These are phyloP conservation scores for Syngnathus rostellatus DNA, from an alignment of 2,797 vertebrate genomes.

Conservation along the genomic window DNA sequence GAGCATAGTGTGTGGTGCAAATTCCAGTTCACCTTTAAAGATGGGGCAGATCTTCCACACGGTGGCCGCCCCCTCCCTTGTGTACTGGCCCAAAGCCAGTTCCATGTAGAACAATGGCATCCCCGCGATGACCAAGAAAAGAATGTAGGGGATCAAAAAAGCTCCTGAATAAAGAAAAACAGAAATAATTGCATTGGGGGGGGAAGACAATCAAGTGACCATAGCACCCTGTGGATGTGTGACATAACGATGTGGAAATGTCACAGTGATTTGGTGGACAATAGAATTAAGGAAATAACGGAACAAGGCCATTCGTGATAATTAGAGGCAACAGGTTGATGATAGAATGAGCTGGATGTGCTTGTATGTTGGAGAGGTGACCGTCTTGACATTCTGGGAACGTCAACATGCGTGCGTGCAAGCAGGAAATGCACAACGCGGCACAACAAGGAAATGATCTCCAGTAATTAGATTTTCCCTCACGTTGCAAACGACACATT, in stretches of 20 bases:
- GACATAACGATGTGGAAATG: constrained; percentile 3
- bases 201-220: constrained; percentile 1
- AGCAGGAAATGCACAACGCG: constrained; percentile 24
- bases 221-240: constrained; percentile 4
- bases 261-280: neutral
- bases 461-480: constrained; percentile 36
- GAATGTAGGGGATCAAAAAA: constrained; percentile 94
- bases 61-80: constrained; percentile 94
- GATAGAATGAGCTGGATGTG: neutral
- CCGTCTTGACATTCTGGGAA: constrained; percentile 22
- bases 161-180: constrained; percentile 72
- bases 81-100: constrained; percentile 94
- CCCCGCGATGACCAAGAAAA: constrained; percentile 94
- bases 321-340: constrained; percentile 1
- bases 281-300: constrained; percentile 1
- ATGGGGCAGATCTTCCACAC: constrained; percentile 98
- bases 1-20: neutral
- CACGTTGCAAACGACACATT: constrained; percentile 41
- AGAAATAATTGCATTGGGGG: neutral
- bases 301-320: constrained; percentile 3
- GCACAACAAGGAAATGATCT: constrained; percentile 37
- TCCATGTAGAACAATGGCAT: constrained; percentile 99
- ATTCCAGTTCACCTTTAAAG: constrained; percentile 85
- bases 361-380: constrained; percentile 2
- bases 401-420: constrained; percentile 13